A percentile compares a stretch with the other conserved stretches of the same genome.
Conservation (phyloP, 1,140 invertebrate genomes). For the Limonius californicus region DNA sequence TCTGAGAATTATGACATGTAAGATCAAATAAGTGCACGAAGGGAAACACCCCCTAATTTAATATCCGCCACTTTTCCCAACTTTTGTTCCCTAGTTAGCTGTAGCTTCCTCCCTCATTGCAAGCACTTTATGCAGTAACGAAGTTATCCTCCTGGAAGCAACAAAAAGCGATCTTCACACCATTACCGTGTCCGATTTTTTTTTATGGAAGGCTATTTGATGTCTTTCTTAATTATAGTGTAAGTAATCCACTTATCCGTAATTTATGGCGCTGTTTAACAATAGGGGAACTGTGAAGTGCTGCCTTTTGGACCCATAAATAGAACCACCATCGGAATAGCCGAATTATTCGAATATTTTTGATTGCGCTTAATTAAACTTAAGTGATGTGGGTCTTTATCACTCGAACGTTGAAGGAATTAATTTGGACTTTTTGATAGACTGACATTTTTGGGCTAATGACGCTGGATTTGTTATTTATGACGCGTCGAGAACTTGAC, state of each 20-base stretch:
- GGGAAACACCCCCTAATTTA: neutral
- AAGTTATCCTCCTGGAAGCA: neutral
- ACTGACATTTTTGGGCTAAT: neutral
- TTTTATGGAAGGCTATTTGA: no score
- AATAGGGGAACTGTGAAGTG: conserved; percentile 6
- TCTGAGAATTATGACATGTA: no score
- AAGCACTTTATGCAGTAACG: neutral
- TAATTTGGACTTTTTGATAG: neutral
- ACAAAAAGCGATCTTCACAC: no score
- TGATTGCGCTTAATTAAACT: conserved; percentile 3
- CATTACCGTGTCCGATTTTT: no score
- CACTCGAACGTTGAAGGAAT: neutral
- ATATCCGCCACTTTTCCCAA: neutral
- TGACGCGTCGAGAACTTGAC: no score
- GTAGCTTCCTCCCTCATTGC: neutral
- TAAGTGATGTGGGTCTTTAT: conserved; percentile 12
- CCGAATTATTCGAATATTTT: conserved; percentile 5
- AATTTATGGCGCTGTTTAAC: neutral
- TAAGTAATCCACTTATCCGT: neutral
- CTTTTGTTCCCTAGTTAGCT: neutral
- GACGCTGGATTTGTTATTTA: no score
- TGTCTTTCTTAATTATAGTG: neutral
- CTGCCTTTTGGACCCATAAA: neutral
- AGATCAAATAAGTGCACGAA: no score
- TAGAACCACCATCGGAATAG: neutral